Conservation (phyloP, 1,140 invertebrate species). For the Drosophila takahashii region DNA sequence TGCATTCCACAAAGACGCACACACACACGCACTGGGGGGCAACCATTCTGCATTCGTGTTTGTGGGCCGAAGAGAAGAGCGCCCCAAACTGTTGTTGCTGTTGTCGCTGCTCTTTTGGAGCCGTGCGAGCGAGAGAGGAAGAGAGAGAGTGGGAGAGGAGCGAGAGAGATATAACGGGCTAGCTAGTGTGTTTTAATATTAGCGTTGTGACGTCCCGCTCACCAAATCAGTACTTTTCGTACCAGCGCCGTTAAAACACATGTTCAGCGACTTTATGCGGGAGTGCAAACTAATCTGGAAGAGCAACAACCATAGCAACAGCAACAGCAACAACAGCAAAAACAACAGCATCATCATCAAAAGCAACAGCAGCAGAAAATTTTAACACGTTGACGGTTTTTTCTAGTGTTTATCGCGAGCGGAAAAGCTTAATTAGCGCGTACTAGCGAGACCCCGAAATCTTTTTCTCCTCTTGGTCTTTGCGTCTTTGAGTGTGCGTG, state of each 20-base stretch:
- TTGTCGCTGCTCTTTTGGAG: slow-evolving; percentile 14
- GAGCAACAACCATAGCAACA: slow-evolving; percentile 26
- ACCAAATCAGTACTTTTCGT: slow-evolving; percentile 71
- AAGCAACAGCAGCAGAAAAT: slow-evolving; percentile 24
- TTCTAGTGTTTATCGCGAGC: slow-evolving; percentile 56
- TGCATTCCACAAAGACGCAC: slow-evolving; percentile 31
- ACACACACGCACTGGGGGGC: slow-evolving; percentile 13
- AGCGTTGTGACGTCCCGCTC: slow-evolving; percentile 49
- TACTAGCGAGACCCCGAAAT: slow-evolving; percentile 39
- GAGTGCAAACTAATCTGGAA: slow-evolving; percentile 46
- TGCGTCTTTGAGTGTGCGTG: slow-evolving; percentile 60
- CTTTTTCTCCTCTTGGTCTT: slow-evolving; percentile 38
- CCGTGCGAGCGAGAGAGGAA: slow-evolving; percentile 1
- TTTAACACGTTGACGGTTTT: slow-evolving; percentile 61
- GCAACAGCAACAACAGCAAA: slow-evolving; percentile 6
- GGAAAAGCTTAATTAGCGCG: slow-evolving; percentile 55
- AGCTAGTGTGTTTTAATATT: slow-evolving; percentile 63
- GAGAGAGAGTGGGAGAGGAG: slow-evolving; percentile 33
- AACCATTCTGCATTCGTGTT: not conserved
- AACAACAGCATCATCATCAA: slow-evolving; percentile 15
- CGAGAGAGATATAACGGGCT: slow-evolving; percentile 10
- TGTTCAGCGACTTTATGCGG: slow-evolving; percentile 55
- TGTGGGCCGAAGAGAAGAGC: slow-evolving; percentile 39
- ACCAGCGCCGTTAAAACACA: slow-evolving; percentile 68
- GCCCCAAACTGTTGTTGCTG: not conserved